Conservation (phyloP, 2,797 vertebrate species). For the Macrochelys suwanniensis region DNA sequence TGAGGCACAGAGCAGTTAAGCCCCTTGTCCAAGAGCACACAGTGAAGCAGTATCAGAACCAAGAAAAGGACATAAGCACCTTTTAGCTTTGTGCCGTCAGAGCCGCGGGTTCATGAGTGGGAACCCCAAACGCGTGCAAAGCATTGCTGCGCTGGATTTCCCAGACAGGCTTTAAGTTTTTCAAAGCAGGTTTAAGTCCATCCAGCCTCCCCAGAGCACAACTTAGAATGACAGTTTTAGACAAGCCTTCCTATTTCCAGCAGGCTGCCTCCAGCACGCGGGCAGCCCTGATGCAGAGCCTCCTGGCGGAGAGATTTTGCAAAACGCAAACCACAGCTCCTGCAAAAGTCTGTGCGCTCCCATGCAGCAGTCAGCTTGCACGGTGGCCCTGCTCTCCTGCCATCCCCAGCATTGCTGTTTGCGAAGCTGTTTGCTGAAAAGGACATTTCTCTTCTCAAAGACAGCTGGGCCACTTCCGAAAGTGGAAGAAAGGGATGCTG, state of each 20-base stretch:
- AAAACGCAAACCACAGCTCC: not conserved
- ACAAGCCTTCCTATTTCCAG: not conserved
- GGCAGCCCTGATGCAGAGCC: not conserved
- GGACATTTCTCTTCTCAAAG: slow-evolving; percentile 3
- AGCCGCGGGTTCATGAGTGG: not conserved
- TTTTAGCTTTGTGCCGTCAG: not conserved
- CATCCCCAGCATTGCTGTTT: not conserved
- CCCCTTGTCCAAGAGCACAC: not conserved
- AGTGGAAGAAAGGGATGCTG: not conserved
- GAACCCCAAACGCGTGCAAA: not conserved
- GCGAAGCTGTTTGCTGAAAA: not conserved
- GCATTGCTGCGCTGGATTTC: not conserved
- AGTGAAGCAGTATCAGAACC: not conserved
- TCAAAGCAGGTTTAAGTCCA: fast-evolving
- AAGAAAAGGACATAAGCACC: not conserved
- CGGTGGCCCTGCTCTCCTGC: not conserved
- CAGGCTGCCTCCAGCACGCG: fast-evolving
- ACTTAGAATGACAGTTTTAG: fast-evolving
- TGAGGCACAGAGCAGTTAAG: not conserved
- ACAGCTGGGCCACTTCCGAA: not conserved
- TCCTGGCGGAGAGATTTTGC: not conserved
- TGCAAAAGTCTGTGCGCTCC: fast-evolving
- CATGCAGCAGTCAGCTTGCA: not conserved
- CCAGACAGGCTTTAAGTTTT: not conserved
- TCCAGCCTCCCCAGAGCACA: fast-evolving